Evolutionary conservation across 1,140 invertebrate genomes (phyloP), one percentile per base, ranked within the genome.

Genomic region (Drosophila tropicalis): DNA sequence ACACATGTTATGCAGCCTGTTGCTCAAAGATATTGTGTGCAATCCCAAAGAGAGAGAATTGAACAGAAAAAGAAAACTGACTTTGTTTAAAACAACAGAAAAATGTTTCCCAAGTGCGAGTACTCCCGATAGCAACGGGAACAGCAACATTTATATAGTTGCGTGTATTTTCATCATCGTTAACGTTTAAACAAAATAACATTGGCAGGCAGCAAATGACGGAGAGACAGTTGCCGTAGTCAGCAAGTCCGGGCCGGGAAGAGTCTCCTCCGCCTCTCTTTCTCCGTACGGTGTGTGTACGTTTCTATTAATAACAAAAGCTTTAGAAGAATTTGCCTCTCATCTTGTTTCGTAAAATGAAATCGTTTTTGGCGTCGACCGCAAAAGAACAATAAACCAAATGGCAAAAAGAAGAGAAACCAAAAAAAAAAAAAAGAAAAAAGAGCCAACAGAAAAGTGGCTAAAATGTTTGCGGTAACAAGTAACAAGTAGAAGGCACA

Each of bases 101-200:
- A 61, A 60, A 55, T 39, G 73, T 72, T 83, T 76, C 64, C 64
- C 64, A 75, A 80, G 70, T 70, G 56, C 60, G 47, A 69, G 65
- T 58, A 68, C 60, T 51, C 44, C 22, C 44, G 44, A 12, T 12
- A 13, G 17, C 9, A 22, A 10, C 44, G 44, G 44, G 17, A 47
- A 47, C 56, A 63, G 22, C 47, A 64, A 67, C 67, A 67, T 22
- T 65, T 19, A 61, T 47, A 54, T 58, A 34, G 70, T 70, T 83
- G 84, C 76, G 76, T 89, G 70, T 89, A 79, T 89, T 87, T 87
- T 89, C 84, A 83, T 89, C 83, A 83, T 87, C 84, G 80, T 80
- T 74, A 87, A 87, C 79, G 84, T 87, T 87, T 87, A 87, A 87
- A 87, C 79, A 86, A 86, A 86, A 86, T 78, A 87, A 87, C 83